Evolutionary conservation across 2,888 invertebrate genomes (phyloP), one percentile per base, ranked within the genome.

Genomic region (Drosophila tanythrix): DNA sequence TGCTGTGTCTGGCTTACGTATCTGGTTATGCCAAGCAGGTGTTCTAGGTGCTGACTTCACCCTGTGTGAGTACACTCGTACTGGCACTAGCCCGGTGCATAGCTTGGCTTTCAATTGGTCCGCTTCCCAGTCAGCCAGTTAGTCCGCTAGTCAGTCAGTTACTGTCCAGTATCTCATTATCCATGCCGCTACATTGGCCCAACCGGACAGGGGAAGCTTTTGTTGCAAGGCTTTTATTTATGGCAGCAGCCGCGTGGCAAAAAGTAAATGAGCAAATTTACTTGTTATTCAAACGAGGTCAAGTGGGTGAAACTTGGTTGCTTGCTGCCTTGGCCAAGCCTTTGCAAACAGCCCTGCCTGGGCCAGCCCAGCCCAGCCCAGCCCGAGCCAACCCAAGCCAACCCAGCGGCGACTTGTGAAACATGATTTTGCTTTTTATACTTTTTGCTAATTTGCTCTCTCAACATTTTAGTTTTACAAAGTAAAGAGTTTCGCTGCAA

Each of bases 361-460:
- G 21, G 15, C 46, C 67, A 31, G 31, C 48, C 31, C 35, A 18
- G 27, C 27, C 33, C 62, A 29, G 27, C 40, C 13, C 63, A 58
- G 52, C 66, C 11, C 51, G n/a, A 27, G n/a, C 40, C 31, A 13
- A 21, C 52, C 15, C 3, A 11, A 13, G 38, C 11, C 52, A 33
- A 56, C 57, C 51, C 59, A 52, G 68, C 58, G 80, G 81, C 82
- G 84, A 84, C 84, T 84, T 86, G 87, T 87, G 87, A 83, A 86
- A 86, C 87, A 86, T 87, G 87, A 87, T 87, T 86, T 86, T 82
- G 81, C 85, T 86, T 84, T 86, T 84, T 86, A 87, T 87, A 74
- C 79, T 82, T 82, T 79, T 86, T 81, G 79, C 84, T 87, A 85
- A 85, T 87, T 85, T 84, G 81, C 83, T 77, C 79, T 79, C 76